Percentiles rank a stretch among this genome's conserved stretches.
Evolutionary conservation across 2,888 invertebrate genomes (phyloP).

Genomic region (Chrysopilus asiliformis): DNA sequence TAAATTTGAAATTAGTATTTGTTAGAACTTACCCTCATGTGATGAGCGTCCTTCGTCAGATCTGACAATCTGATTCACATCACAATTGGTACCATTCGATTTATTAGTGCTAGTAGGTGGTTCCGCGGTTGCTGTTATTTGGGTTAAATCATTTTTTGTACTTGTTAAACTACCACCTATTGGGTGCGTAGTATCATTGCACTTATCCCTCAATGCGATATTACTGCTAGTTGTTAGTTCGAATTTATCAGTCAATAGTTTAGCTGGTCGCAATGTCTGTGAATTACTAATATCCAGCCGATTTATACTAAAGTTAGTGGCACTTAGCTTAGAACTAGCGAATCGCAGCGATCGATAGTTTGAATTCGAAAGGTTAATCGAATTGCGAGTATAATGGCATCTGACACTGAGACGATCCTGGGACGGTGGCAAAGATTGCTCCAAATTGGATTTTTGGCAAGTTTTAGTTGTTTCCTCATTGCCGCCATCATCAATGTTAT

Average conservation of each 20-base stretch:
- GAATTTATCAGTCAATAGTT: slow-evolving; percentile 5
- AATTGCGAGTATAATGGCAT: slow-evolving; percentile 31
- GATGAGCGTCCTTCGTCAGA: slow-evolving; percentile 3
- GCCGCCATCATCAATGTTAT: not conserved
- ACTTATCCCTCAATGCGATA: not conserved
- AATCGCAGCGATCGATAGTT: slow-evolving; percentile 34
- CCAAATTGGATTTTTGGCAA: too few species aligned
- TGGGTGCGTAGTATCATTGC: slow-evolving; percentile 1
- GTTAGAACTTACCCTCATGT: slow-evolving; percentile 5
- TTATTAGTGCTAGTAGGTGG: too few species aligned
- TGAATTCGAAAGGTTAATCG: slow-evolving; percentile 30
- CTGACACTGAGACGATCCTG: slow-evolving; percentile 17
- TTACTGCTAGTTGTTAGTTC: slow-evolving; percentile 2
- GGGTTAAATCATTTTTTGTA: slow-evolving; percentile 4
- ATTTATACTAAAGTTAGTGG: slow-evolving; percentile 18
- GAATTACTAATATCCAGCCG: slow-evolving; percentile 6
- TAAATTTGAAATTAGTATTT: not conserved
- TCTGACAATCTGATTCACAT: too few species aligned
- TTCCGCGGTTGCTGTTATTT: not conserved
- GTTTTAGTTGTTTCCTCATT: too few species aligned
- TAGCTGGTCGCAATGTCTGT: slow-evolving; percentile 13
- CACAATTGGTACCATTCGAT: too few species aligned
- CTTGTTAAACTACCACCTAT: slow-evolving; percentile 1
- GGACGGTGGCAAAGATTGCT: too few species aligned
- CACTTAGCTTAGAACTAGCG: slow-evolving; percentile 31